Conservation (phyloP, 2,797 vertebrate species). For the Pangasius krempfi region DNA sequence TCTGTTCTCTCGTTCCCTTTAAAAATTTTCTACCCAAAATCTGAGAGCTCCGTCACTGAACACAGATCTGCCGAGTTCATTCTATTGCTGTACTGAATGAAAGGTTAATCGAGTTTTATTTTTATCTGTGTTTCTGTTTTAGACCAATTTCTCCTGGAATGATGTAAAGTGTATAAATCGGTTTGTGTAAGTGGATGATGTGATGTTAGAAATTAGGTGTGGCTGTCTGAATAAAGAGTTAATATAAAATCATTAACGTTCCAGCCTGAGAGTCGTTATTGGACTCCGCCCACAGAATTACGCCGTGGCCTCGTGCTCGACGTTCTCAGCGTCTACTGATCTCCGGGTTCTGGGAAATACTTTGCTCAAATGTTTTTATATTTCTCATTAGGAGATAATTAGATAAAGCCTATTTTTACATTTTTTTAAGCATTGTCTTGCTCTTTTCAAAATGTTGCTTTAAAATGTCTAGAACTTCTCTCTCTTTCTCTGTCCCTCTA, state of each 20-base stretch:
- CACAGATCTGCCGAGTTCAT: slow-evolving; percentile 61
- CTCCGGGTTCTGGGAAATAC: neutral
- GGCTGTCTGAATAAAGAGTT: slow-evolving; percentile 80
- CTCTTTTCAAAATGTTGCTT: neutral
- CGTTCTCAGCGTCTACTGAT: too few relatives aligned
- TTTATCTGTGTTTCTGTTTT: slow-evolving; percentile 54
- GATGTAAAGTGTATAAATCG: slow-evolving; percentile 74
- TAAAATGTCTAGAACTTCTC: neutral
- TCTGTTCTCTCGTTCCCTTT: slow-evolving; percentile 43
- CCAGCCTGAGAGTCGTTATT: neutral
- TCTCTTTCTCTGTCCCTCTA: neutral
- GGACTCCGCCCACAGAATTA: neutral
- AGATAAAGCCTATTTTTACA: neutral
- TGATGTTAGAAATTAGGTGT: slow-evolving; percentile 67
- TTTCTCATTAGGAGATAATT: neutral
- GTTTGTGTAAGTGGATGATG: slow-evolving; percentile 67
- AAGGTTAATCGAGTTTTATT: slow-evolving; percentile 49
- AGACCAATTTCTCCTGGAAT: slow-evolving; percentile 59
- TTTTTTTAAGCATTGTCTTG: neutral
- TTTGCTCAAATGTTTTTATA: neutral
- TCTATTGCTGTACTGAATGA: slow-evolving; percentile 67
- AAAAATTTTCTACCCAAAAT: slow-evolving; percentile 67
- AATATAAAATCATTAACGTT: slow-evolving; percentile 58
- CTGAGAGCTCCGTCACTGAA: slow-evolving; percentile 64
- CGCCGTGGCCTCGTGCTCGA: neutral